Base-by-base conservation (phyloP, 2,888 invertebrate genomes). In the Drymonia ruficornis region DNA sequence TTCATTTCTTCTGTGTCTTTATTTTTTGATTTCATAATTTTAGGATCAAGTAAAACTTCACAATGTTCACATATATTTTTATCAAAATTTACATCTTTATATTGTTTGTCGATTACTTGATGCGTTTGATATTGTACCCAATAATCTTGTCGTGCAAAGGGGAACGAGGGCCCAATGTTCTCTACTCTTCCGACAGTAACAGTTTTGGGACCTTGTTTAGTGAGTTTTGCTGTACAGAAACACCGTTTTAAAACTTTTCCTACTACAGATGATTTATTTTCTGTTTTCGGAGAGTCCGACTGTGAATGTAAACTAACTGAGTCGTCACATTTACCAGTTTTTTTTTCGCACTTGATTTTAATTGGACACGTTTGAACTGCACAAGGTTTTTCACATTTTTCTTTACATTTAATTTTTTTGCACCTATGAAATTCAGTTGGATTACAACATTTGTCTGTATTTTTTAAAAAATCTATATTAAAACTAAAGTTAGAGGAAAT, bases 221-320 rank as follows among this genome's bases (percentile, higher is more conserved):
- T 74, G 38, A 76, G 56, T 63, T 75, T 74, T 8, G 73, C 57
- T 12, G 76, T 74, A 63, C 81, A 83, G 54, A 82, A 79, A 61
- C 81, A 81, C 63, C 76, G 73, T 61, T 74, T 79, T 38, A 84
- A 64, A 18, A 59, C 31, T 50, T 74, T 72, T 23, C 56, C 61
- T 16, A 65, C 57, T 44, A 65, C 56, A 2, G 72, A 66, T 23
- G 62, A 61, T 63, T 68, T 77, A 31, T 60, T 60, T 56, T 63
- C 55, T 49, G 67, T 67, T 50, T 53, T 45, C 11, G 52, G 45
- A 44, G 23, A 48, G 44, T 56, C 43, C 13, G 54, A 52, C 44
- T 65, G 60, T 15, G 50, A 49, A 12, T 61, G 44, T 6, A n/a
- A 13, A 44, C 15, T 47, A 9, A 19, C 43, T 13, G 3, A 23